These are phyloP conservation scores for Chelon labrosus DNA, from an alignment of 2,797 vertebrate genomes.

Conservation along the genomic window DNA sequence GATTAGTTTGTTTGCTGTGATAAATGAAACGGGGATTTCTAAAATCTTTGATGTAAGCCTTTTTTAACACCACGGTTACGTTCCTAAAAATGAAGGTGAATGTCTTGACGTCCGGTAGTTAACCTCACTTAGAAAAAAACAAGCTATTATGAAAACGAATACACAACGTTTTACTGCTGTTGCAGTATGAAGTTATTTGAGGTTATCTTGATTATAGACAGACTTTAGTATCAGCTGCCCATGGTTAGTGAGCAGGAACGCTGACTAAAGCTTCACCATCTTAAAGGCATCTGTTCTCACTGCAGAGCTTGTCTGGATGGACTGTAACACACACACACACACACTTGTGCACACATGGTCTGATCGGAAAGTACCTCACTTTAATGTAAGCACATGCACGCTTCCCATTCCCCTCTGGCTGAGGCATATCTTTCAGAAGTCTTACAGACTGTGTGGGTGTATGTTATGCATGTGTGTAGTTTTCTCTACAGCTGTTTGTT, in stretches of 20 bases:
- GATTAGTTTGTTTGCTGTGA: no score
- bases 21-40: no score
- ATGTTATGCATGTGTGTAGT: conserved; percentile 2
- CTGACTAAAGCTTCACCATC: conserved; percentile 27
- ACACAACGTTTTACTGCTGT: background rate
- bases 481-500: conserved; percentile 68
- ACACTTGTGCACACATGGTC: conserved; percentile 11
- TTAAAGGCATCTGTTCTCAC: conserved; percentile 31
- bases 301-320: conserved; percentile 20
- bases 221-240: conserved; percentile 44
- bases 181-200: conserved; percentile 4
- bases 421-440: conserved; percentile 36
- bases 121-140: background rate
- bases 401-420: conserved; percentile 27
- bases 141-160: background rate
- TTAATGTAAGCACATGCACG: conserved; percentile 49
- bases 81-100: no score
- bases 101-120: no score
- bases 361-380: conserved; percentile 53
- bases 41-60: no score
- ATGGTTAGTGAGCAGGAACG: conserved; percentile 22
- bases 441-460: conserved; percentile 37
- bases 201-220: conserved; percentile 3
- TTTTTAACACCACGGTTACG: no score
- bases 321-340: conserved; percentile 27